These are phyloP conservation scores for Antechinus flavipes DNA, from an alignment of 2,113 vertebrate species.

Conservation along the genomic window DNA sequence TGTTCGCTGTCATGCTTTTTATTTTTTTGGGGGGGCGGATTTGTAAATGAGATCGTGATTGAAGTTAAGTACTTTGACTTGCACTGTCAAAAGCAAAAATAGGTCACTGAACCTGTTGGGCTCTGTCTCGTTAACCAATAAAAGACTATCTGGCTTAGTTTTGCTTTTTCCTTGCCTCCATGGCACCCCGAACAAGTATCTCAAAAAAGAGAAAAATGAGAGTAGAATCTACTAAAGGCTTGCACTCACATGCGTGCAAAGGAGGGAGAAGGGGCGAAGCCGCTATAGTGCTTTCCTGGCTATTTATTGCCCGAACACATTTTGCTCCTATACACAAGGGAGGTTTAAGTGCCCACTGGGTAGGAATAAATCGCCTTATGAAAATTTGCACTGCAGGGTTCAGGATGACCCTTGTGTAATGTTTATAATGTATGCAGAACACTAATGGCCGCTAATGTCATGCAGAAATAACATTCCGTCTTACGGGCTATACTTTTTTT, in stretches of 20 bases:
- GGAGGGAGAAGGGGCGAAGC: conserved; percentile 16
- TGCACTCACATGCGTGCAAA: conserved; percentile 34
- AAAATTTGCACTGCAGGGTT: conserved; percentile 82
- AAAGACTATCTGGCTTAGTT: conserved; percentile 71
- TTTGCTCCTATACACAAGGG: conserved; percentile 80
- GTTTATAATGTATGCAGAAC: conserved; percentile 81
- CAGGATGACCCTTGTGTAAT: conserved; percentile 79
- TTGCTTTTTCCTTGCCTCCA: conserved; percentile 29
- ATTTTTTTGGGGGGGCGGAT: conserved; percentile 76
- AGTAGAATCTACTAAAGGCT: conserved; percentile 46
- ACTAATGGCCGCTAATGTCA: conserved; percentile 79
- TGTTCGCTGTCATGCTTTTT: conserved; percentile 88
- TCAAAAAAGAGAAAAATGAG: conserved; percentile 45
- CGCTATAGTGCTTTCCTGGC: conserved; percentile 53
- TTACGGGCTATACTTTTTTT: conserved; percentile 1
- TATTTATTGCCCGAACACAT: conserved; percentile 79
- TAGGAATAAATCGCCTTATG: conserved; percentile 85
- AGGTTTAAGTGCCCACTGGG: conserved; percentile 82
- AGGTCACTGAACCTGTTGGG: conserved; percentile 87
- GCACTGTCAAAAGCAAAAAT: conserved; percentile 85
- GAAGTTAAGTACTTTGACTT: conserved; percentile 90
- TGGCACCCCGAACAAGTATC: conserved; percentile 54
- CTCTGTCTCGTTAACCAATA: conserved; percentile 87
- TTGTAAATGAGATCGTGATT: conserved; percentile 89
- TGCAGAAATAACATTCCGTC: conserved; percentile 77